These are phyloP conservation scores for Toxotes chatareus DNA, from an alignment of 2,113 vertebrate species.

Conservation along the genomic window DNA sequence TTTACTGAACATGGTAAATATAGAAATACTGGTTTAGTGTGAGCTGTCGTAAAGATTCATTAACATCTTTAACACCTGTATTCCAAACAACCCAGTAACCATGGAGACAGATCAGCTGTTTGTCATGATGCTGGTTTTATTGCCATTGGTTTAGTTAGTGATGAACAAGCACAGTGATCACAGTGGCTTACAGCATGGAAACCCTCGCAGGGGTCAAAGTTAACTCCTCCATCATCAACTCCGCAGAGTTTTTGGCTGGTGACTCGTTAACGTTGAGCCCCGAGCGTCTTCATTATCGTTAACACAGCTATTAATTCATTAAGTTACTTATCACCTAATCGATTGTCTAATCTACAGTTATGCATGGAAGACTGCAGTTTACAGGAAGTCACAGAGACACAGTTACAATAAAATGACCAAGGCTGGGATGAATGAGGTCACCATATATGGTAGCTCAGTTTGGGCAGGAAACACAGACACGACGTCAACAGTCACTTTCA, in stretches of 20 bases:
- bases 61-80: no score
- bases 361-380: conserved; percentile 73
- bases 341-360: conserved; percentile 56
- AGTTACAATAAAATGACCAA: conserved; percentile 52
- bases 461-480: conserved; percentile 34
- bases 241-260: conserved; percentile 34
- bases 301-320: conserved; percentile 18
- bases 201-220: conserved; percentile 69
- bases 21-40: no score
- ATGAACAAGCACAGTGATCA: conserved; percentile 77
- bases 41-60: background rate
- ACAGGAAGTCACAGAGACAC: conserved; percentile 73
- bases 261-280: conserved; percentile 32
- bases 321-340: conserved; percentile 41
- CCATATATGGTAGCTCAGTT: background rate
- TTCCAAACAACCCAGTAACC: conserved; percentile 32
- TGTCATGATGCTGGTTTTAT: conserved; percentile 82
- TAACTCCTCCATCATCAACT: conserved; percentile 16
- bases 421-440: background rate
- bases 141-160: conserved; percentile 78
- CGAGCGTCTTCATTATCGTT: conserved; percentile 9
- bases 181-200: conserved; percentile 78
- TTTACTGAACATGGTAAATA: no score
- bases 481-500: background rate
- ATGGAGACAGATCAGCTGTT: conserved; percentile 33